Evolutionary conservation across 2,113 vertebrate species (phyloP), one percentile per base, ranked within the genome.

Genomic region (Kryptolebias marmoratus): DNA sequence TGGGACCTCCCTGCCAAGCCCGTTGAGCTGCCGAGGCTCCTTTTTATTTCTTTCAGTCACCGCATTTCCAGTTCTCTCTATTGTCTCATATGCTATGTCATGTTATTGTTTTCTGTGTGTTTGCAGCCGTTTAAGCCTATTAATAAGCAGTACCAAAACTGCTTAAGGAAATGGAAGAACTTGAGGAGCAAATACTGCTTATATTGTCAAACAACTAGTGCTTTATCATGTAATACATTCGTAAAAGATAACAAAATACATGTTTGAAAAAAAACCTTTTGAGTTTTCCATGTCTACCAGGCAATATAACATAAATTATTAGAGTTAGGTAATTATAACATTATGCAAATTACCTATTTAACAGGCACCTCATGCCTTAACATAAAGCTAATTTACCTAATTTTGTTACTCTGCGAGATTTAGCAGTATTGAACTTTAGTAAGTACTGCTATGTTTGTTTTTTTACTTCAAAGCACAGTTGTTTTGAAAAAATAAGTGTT

Each of bases 1-100:
- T 77, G 91, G 89, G 86, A 87, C 71, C 75, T 78, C 82, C 75
- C 74, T 80, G 73, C 74, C 56, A 60, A 72, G 69, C 72, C 82
- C 42, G 69, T 62, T 67, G 83, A 76, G 85, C 73, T 73, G 79
- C 71, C 18, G 31, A 60, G 44, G 56, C 65, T 80, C 71, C 53
- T 75, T 76, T 82, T 61, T 60, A 47, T 76, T 83, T 15, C 63
- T 54, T 76, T 77, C 73, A 72, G 73, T 79, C 79, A 45, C 36
- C 22, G 31, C 64, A 57, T 66, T 42, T 67, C 45, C n/a, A 16
- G 28, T 42, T 66, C 42, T 13, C 28, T 45, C n/a, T 61, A 68
- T 81, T 73, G 64, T 85, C 44, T 66, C 18, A 31, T 49, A 58
- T 48, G 64, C 60, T 45, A 22, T 18, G 31, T n/a, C 39, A 27